A percentile compares a stretch with the other conserved stretches of the same genome.
Conservation (phyloP, 1,140 invertebrate genomes). For the Drosophila sp. region DNA sequence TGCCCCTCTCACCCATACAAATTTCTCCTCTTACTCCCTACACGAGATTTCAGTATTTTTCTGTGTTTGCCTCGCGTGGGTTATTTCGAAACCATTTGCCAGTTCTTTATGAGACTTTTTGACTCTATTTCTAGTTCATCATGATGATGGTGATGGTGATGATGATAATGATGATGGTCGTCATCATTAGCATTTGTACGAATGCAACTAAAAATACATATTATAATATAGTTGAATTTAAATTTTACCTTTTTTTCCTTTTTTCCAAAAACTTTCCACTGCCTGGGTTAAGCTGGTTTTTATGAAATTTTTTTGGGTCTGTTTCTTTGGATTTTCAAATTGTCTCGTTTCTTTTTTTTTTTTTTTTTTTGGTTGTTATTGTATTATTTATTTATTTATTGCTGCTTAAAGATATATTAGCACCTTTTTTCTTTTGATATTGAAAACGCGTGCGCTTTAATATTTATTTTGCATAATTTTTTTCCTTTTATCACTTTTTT, state of each 20-base stretch:
- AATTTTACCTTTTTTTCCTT: conserved; percentile 54
- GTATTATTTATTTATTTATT: conserved; percentile 5
- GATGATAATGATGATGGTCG: neutral
- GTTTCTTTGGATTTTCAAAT: conserved; percentile 29
- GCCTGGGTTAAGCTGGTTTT: conserved; percentile 7
- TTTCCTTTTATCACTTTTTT: conserved; percentile 52
- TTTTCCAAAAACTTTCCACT: conserved; percentile 59
- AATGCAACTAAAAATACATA: conserved; percentile 74
- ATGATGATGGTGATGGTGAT: conserved; percentile 11
- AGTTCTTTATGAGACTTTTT: conserved; percentile 66
- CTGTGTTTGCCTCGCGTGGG: conserved; percentile 50
- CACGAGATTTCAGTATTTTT: conserved; percentile 3
- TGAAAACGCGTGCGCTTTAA: conserved; percentile 55
- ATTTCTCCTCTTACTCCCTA: neutral
- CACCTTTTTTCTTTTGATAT: conserved; percentile 50
- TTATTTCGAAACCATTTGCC: conserved; percentile 63
- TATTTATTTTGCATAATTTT: conserved; percentile 55
- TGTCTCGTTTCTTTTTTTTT: conserved; percentile 19
- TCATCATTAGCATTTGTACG: conserved; percentile 9
- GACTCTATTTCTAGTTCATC: conserved; percentile 49
- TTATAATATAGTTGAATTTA: conserved; percentile 19
- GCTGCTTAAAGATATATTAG: conserved; percentile 66
- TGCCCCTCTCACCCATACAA: neutral
- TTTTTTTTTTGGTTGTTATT: conserved; percentile 20
- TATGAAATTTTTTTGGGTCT: neutral